phyloP scores from a whole-genome alignment of 1,140 invertebrate species.

The Bombus fervidus region DNA sequence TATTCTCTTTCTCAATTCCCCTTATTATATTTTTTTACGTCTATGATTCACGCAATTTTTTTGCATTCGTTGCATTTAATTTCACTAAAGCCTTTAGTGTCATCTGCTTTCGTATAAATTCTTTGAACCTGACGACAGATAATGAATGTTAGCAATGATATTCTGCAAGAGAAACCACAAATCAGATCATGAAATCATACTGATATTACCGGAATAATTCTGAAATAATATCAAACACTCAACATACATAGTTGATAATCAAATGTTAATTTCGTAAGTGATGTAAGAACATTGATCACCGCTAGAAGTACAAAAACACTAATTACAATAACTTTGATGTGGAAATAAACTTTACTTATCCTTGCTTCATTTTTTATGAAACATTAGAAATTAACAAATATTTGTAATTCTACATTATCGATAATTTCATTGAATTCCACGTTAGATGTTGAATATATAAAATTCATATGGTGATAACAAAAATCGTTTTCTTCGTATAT shows the following conservation, averaged over 20 bases:
- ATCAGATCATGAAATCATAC: neutral
- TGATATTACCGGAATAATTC: neutral
- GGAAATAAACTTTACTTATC: neutral
- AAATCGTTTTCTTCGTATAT: neutral
- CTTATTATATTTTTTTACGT: slow-evolving; percentile 23
- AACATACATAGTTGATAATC: neutral
- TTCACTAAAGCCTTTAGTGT: slow-evolving; percentile 18
- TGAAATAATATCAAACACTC: neutral
- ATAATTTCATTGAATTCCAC: neutral
- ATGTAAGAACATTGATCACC: neutral
- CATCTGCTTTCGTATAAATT: neutral
- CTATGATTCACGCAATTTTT: slow-evolving; percentile 40
- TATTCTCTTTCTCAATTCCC: slow-evolving; percentile 20
- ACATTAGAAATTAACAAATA: neutral
- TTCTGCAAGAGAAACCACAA: neutral
- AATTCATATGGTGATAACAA: neutral
- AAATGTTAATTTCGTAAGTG: neutral
- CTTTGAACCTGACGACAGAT: neutral
- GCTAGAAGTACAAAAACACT: neutral
- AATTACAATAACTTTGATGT: too few relatives aligned
- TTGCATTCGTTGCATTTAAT: slow-evolving; percentile 54
- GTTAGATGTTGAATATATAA: slow-evolving; percentile 8
- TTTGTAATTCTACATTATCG: neutral
- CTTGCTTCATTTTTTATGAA: neutral
- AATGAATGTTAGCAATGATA: slow-evolving; percentile 3